Percentiles rank a stretch among this genome's conserved stretches.
Evolutionary conservation across 2,888 invertebrate genomes (phyloP).

Genomic region (Choreutis nemorana): DNA sequence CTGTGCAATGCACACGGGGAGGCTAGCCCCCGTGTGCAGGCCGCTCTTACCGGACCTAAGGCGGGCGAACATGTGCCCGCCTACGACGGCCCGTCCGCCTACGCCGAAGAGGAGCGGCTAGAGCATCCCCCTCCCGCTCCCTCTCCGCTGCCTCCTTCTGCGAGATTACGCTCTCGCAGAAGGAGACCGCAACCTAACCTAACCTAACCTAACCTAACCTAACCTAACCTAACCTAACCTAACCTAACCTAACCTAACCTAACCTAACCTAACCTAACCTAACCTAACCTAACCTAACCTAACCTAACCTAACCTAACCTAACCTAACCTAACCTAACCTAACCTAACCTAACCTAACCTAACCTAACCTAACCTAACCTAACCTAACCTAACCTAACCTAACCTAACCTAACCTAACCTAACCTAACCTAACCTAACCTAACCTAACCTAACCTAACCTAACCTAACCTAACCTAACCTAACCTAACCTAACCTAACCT

Average conservation of each 20-base stretch:
- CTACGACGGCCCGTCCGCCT: too few species aligned
- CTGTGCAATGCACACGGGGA: too few species aligned
- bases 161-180: too few species aligned
- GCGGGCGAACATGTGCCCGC: slow-evolving; percentile 12
- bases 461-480: slow-evolving; percentile 2
- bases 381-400: background rate
- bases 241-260: slow-evolving; percentile 12
- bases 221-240: slow-evolving; percentile 13
- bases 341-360: slow-evolving; percentile 1
- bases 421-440: slow-evolving; percentile 2
- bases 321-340: slow-evolving; percentile 2
- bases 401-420: slow-evolving; percentile 2
- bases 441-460: slow-evolving; percentile 5
- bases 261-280: slow-evolving; percentile 1
- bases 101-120: too few species aligned
- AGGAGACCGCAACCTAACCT: slow-evolving; percentile 12
- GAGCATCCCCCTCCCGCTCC: too few species aligned
- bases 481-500: slow-evolving; percentile 2
- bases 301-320: slow-evolving; percentile 2
- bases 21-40: slow-evolving; percentile 9
- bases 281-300: slow-evolving; percentile 2
- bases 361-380: slow-evolving; percentile 1
- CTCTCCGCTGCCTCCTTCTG: too few species aligned
- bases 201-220: slow-evolving; percentile 12
- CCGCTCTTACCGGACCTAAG: slow-evolving; percentile 11